Conservation (phyloP, 1,140 invertebrate species). For the Aethina tumida region DNA sequence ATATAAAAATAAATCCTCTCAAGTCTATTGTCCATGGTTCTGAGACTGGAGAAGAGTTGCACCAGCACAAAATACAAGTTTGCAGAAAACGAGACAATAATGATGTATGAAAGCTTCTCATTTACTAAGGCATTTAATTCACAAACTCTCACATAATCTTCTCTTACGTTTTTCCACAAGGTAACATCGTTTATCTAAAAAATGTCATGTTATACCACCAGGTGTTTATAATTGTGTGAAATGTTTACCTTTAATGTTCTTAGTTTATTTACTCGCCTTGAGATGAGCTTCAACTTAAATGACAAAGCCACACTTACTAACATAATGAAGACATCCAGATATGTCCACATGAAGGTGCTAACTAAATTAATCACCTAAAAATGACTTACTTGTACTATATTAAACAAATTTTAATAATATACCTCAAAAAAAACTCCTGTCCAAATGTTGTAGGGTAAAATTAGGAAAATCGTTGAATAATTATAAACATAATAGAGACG, state of each 20-base stretch:
- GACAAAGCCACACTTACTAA: slow-evolving; percentile 36
- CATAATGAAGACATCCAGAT: slow-evolving; percentile 52
- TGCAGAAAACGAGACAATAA: slow-evolving; percentile 54
- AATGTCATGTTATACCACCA: neutral
- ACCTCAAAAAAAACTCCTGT: slow-evolving; percentile 6
- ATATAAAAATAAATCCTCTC: slow-evolving; percentile 46
- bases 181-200: slow-evolving; percentile 26
- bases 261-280: neutral
- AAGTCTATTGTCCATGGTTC: slow-evolving; percentile 16
- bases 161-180: slow-evolving; percentile 42
- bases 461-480: neutral
- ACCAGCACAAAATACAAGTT: slow-evolving; percentile 63
- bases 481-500: slow-evolving; percentile 1
- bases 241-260: neutral
- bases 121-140: slow-evolving; percentile 44
- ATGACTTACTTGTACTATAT: too few relatives aligned
- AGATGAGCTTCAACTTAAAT: slow-evolving; percentile 1
- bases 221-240: neutral
- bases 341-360: slow-evolving; percentile 55
- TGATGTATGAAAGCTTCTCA: slow-evolving; percentile 42
- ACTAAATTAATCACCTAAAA: slow-evolving; percentile 45
- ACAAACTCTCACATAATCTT: slow-evolving; percentile 46
- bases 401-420: slow-evolving; percentile 2
- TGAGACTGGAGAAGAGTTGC: slow-evolving; percentile 56
- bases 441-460: slow-evolving; percentile 1